Evolutionary conservation across 2,797 vertebrate genomes (phyloP).

Genomic region (Bovichtus variegatus): DNA sequence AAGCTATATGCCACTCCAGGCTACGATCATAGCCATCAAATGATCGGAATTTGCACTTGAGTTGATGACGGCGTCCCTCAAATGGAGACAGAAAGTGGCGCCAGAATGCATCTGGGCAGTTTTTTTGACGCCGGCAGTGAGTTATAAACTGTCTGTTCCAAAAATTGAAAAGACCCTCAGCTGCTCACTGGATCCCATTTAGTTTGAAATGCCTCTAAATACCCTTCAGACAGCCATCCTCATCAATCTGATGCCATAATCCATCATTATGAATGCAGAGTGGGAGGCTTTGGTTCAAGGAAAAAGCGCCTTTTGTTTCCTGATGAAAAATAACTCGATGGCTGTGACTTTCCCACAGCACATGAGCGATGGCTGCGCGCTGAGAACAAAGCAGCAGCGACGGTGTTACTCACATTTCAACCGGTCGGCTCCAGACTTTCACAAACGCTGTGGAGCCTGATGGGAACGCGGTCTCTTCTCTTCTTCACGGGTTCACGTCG

Average conservation of each 20-base stretch:
- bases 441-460: constrained; percentile 7
- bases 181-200: constrained; percentile 57
- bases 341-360: constrained; percentile 37
- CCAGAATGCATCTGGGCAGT: constrained; percentile 27
- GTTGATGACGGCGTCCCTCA: background rate
- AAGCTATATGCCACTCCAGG: background rate
- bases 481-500: background rate
- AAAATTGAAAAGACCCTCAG: constrained; percentile 53
- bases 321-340: constrained; percentile 62
- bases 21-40: background rate
- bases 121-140: constrained; percentile 18
- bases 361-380: constrained; percentile 53
- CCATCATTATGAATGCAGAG: constrained; percentile 70
- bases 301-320: constrained; percentile 65
- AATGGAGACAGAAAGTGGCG: constrained; percentile 9
- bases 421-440: constrained; percentile 11
- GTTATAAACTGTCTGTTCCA: constrained; percentile 48
- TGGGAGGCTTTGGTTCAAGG: constrained; percentile 57
- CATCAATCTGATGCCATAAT: constrained; percentile 67
- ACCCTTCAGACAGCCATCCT: constrained; percentile 59
- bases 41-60: constrained; percentile 6
- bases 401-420: constrained; percentile 43
- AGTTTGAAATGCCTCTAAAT: constrained; percentile 64
- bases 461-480: constrained; percentile 5
- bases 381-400: constrained; percentile 52